A percentile compares a stretch with the other conserved stretches of the same genome.
Conservation (phyloP, 2,113 vertebrate genomes). For the Carassius gibelio region DNA sequence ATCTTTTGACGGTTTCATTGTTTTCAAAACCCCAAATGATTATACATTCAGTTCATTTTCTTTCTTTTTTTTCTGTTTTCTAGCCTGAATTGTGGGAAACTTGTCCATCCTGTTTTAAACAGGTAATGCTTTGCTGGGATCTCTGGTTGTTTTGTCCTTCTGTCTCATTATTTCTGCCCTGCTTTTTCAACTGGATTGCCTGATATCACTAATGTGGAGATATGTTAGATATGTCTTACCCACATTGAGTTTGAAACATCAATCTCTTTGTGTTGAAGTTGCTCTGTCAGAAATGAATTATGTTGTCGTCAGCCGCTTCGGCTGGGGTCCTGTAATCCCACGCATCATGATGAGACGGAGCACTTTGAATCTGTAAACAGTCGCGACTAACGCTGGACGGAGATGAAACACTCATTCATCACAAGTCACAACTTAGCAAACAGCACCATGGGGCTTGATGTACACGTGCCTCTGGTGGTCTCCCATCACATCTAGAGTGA, state of each 20-base stretch:
- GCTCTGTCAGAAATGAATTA: constrained; percentile 17
- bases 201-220: constrained; percentile 30
- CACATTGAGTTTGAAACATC: constrained; percentile 30
- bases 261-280: neutral
- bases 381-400: neutral
- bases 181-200: constrained; percentile 15
- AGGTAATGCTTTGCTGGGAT: constrained; percentile 61
- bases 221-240: constrained; percentile 36
- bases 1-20: neutral
- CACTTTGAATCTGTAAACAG: neutral
- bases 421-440: neutral
- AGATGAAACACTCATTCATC: constrained; percentile 15
- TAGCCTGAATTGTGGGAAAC: constrained; percentile 67
- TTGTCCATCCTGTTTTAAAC: constrained; percentile 65
- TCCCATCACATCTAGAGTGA: neutral
- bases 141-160: constrained; percentile 38
- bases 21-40: neutral
- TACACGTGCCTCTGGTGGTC: neutral
- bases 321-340: neutral
- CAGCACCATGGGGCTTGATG: neutral
- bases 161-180: constrained; percentile 47
- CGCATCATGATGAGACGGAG: neutral
- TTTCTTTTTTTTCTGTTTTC: constrained; percentile 58
- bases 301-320: neutral
- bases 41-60: constrained; percentile 27